Evolutionary conservation across 1,140 invertebrate species (phyloP).

Genomic region (Trigoniulus corallinus): DNA sequence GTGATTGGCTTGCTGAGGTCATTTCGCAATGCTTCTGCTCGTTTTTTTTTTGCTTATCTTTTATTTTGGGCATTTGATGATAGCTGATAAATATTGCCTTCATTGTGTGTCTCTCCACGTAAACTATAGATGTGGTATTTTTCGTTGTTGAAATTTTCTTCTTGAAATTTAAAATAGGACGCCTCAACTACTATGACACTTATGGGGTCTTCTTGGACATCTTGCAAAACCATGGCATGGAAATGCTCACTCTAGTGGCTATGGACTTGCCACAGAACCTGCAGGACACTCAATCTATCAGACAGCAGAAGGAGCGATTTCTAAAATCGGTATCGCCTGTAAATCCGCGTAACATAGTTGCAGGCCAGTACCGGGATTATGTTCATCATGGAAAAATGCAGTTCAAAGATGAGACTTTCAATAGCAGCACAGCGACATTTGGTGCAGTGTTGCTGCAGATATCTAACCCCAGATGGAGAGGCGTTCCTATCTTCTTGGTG

Average conservation of each 20-base stretch:
- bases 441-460: not conserved
- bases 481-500: not conserved
- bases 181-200: not conserved
- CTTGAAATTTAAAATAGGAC: not conserved
- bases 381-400: not conserved
- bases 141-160: too few relatives aligned
- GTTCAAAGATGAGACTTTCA: not conserved
- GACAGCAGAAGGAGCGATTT: not conserved
- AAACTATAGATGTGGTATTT: too few relatives aligned
- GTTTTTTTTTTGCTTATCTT: too few relatives aligned
- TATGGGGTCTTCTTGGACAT: not conserved
- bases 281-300: not conserved
- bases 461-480: not conserved
- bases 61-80: too few relatives aligned
- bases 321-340: not conserved
- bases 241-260: not conserved
- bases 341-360: not conserved
- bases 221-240: not conserved
- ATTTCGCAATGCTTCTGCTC: too few relatives aligned
- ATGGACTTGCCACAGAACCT: not conserved
- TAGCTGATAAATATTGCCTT: too few relatives aligned
- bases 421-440: not conserved
- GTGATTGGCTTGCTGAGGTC: too few relatives aligned
- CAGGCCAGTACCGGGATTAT: not conserved
- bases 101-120: too few relatives aligned